Evolutionary conservation across 2,797 vertebrate genomes (phyloP).

Genomic region (Dryobates pubescens): DNA sequence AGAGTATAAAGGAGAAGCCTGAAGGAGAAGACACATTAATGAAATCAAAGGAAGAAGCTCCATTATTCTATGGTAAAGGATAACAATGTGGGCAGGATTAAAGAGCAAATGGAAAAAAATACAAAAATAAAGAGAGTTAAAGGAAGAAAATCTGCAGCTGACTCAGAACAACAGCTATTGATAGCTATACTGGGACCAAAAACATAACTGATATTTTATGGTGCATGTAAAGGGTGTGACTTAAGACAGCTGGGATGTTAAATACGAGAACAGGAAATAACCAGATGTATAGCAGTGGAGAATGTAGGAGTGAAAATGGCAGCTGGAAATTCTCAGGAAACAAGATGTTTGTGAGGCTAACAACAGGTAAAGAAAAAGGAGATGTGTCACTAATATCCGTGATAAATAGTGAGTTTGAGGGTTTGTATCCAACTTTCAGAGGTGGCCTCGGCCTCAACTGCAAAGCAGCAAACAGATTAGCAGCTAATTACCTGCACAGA

Average conservation of each 20-base stretch:
- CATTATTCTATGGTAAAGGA: neutral
- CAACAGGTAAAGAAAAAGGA: neutral
- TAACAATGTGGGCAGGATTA: neutral
- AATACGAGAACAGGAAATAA: constrained; percentile 32
- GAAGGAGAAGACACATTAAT: neutral
- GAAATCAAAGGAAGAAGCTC: neutral
- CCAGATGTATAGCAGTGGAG: neutral
- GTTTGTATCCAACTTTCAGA: neutral
- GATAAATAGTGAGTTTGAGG: neutral
- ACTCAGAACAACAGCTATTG: neutral
- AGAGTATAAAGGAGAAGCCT: neutral
- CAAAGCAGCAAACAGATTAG: neutral
- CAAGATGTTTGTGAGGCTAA: neutral
- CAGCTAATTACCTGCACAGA: constrained; percentile 11
- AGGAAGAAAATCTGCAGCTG: neutral
- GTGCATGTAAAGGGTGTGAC: neutral
- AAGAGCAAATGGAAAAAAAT: neutral
- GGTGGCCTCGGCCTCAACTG: neutral
- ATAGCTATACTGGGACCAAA: neutral
- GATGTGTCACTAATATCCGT: neutral
- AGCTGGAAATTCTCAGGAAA: constrained; percentile 28
- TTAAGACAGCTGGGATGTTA: constrained; percentile 27
- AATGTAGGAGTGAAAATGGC: neutral
- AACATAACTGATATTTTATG: neutral
- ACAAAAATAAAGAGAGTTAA: neutral